Conservation (phyloP, 2,888 invertebrate genomes). For the Chaetoderma sp. region DNA sequence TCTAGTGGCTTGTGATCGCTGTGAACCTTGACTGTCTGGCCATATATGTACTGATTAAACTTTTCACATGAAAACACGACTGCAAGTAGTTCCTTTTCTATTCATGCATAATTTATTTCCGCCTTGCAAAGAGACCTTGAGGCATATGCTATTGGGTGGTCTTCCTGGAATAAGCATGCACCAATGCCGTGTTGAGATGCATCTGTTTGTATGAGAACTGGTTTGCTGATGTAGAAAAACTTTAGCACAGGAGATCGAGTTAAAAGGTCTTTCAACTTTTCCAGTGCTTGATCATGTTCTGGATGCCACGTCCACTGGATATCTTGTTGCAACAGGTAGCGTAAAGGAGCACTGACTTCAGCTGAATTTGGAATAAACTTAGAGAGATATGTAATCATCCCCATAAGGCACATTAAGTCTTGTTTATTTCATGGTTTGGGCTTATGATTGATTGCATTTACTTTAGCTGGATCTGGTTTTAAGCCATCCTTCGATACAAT, state of each 20-base stretch:
- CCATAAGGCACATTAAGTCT: conserved; percentile 23
- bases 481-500: conserved; percentile 23
- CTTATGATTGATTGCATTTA: conserved; percentile 37
- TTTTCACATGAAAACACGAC: conserved; percentile 28
- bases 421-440: conserved; percentile 30
- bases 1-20: conserved; percentile 38
- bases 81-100: conserved; percentile 34
- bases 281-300: conserved; percentile 13
- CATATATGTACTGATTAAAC: conserved; percentile 35
- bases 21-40: conserved; percentile 24
- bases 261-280: conserved; percentile 24
- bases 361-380: conserved; percentile 37
- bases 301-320: conserved; percentile 12
- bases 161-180: conserved; percentile 29
- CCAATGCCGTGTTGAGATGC: conserved; percentile 32
- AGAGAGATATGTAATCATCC: conserved; percentile 34
- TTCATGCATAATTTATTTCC: conserved; percentile 35
- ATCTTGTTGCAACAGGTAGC: conserved; percentile 27
- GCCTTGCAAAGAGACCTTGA: conserved; percentile 30
- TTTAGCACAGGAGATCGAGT: conserved; percentile 30
- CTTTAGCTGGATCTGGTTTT: conserved; percentile 28
- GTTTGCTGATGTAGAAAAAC: conserved; percentile 25
- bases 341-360: conserved; percentile 29
- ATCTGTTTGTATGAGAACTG: conserved; percentile 22
- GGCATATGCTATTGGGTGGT: conserved; percentile 34